Percentiles rank a stretch among this genome's conserved stretches.
Evolutionary conservation across 2,888 invertebrate genomes (phyloP).

Genomic region (Drosophila fungiperda): DNA sequence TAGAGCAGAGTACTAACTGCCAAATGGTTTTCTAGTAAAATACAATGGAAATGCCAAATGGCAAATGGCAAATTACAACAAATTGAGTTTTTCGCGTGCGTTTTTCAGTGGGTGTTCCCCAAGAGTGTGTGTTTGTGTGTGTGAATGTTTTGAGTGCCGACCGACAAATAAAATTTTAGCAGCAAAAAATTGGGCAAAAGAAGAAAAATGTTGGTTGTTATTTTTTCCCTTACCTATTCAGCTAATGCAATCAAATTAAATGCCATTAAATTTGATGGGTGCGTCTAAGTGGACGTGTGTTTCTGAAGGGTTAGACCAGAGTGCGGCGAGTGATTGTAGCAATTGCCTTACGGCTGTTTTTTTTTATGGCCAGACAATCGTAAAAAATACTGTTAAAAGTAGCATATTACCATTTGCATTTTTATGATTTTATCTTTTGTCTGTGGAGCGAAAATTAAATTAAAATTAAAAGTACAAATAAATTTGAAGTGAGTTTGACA

Average conservation of each 20-base stretch:
- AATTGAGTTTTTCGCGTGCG: conserved; percentile 45
- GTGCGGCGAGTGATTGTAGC: conserved; percentile 28
- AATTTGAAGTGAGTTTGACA: not conserved
- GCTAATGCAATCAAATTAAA: conserved; percentile 76
- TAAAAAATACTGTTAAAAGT: conserved; percentile 65
- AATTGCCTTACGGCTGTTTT: conserved; percentile 39
- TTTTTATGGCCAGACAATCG: conserved; percentile 62
- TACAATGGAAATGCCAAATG: conserved; percentile 18
- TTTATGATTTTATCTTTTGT: conserved; percentile 62
- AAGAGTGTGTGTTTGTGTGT: not conserved
- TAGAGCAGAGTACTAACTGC: too few species aligned
- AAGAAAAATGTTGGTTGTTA: conserved; percentile 32
- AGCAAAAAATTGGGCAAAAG: conserved; percentile 9
- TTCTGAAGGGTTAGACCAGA: conserved; percentile 47
- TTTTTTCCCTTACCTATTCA: conserved; percentile 47
- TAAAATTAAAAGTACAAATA: conserved; percentile 16
- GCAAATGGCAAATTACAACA: conserved; percentile 41
- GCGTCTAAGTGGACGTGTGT: conserved; percentile 1
- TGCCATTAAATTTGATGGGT: conserved; percentile 72
- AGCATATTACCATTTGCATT: conserved; percentile 64
- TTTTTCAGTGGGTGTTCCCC: conserved; percentile 3
- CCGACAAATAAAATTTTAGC: conserved; percentile 41
- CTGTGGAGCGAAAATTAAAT: conserved; percentile 43
- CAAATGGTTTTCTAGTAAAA: conserved; percentile 1
- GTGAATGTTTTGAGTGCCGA: conserved; percentile 9